Base-by-base conservation (phyloP, 2,797 vertebrate species). In the Alectoris magna region DNA sequence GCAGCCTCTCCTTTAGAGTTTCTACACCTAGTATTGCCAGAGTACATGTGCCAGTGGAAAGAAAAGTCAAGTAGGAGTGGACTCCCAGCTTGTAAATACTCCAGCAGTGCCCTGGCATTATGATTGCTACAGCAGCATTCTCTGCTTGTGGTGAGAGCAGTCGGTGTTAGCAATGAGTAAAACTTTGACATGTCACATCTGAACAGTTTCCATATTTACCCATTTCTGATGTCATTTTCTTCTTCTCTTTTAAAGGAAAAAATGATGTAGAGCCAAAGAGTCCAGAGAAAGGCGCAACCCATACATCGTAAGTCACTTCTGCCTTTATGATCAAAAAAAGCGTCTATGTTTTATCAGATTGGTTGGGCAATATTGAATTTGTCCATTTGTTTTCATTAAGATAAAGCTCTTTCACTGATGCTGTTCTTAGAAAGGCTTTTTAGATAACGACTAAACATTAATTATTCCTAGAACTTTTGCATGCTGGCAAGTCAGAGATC, bases 251-350 rank as follows among this genome's bases (percentile, higher is more conserved):
- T 96, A 90, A 98, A 98, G 98, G 97, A 93, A 98, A 97, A 98
- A 94, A 93, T 96, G 98, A 97, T 80, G 96, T 95, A 90, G 97
- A 98, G 92, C 96, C 97, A 83, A 97, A 96, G 96, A 98, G 95
- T 95, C 97, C 97, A 87, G 98, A 98, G 96, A 97, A 97, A 97
- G 97, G 89, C 6, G 85, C 97, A 46, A 96, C 97, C 26, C 97
- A 96, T 83, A 97, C 97, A 92, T 98, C 97, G 98, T 98, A 98
- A 98, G 98, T 98, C 89, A 96, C 68, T 88, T 96, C 87, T 76
- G 26, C 3, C 3, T 96, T 96, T 96, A 80, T 84, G 85, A 56
- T 94, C 5, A 9, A 44, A 89, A 90, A 92, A 94, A 72, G 73
- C 81, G 78, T 67, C 67, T 95, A 48, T 91, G 87, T 55, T 93